Evolutionary conservation across 1,140 invertebrate genomes (phyloP), one percentile per base, ranked within the genome.

Genomic region (Drosophila kohkoa): DNA sequence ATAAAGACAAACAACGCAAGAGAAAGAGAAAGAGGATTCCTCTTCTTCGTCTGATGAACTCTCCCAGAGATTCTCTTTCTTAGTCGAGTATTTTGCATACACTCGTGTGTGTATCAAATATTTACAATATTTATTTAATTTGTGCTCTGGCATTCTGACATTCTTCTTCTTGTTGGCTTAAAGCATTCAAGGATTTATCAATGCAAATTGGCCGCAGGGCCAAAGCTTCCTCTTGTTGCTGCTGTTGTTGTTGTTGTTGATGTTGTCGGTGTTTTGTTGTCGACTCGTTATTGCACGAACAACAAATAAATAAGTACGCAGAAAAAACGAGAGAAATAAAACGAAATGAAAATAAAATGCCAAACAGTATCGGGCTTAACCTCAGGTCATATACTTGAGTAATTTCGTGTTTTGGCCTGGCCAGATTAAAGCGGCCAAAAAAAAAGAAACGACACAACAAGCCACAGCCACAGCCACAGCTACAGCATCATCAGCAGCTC

Each of bases 21-120:
- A 64, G 30, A 64, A n/a, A n/a, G n/a, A n/a, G n/a, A n/a, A 48
- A 8, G 2, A 3, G 11, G n/a, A 13, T 20, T 7, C 49, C 20
- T 30, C 41, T 25, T 4, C 20, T 25, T 25, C 20, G 20, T 25
- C 3, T 28, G n/a, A 52, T 2, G 11, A 64, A 64, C 30, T 49
- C 30, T 49, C 30, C 15, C 5, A 11, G 8, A 11, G 15, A 49
- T 16, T 15, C 25, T 32, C 25, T 25, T 30, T 59, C 13, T 16
- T 10, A 25, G 5, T 1, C 20, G 20, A 20, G 8, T 25, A 25
- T 48, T 71, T 30, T 65, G 51, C 62, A 57, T 65, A 7, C 28
- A 15, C 45, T 13, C 52, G 51, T 38, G 48, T 65, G 66, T 72
- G 49, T 63, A 66, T 69, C 77, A 85, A 85, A 71, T 67, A 72